These are phyloP conservation scores for Acipenser transmontanus DNA, from an alignment of 2,797 vertebrate species.

Conservation along the genomic window DNA sequence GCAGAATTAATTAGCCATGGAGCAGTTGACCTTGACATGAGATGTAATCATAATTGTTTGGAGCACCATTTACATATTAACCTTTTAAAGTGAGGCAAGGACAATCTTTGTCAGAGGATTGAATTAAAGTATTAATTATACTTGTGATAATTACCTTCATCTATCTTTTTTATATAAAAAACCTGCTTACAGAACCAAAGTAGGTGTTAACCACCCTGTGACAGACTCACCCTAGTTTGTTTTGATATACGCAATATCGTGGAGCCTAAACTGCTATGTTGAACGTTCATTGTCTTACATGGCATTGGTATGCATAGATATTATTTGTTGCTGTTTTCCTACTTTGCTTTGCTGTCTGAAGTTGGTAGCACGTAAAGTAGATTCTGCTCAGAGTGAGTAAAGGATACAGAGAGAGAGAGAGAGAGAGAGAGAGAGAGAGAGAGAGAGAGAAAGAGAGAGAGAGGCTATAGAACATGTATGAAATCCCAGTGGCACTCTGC, in stretches of 20 bases:
- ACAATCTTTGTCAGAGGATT: neutral
- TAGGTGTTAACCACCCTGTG: too few species aligned
- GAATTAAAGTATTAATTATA: slow-evolving; percentile 15
- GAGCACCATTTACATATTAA: slow-evolving; percentile 17
- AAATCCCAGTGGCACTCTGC: slow-evolving; percentile 7
- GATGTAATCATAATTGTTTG: neutral
- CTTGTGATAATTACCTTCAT: slow-evolving; percentile 15
- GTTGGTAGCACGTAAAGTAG: too few species aligned
- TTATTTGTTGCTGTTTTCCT: too few species aligned
- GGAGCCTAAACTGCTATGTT: too few species aligned
- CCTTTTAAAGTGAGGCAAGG: slow-evolving; percentile 12
- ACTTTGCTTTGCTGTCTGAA: neutral
- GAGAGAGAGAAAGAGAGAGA: neutral
- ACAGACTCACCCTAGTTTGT: too few species aligned
- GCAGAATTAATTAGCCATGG: slow-evolving; percentile 15
- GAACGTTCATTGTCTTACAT: too few species aligned
- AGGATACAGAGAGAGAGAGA: too few species aligned
- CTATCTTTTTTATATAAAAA: slow-evolving; percentile 15
- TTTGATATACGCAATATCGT: too few species aligned
- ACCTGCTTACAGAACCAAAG: too few species aligned
- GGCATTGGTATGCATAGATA: too few species aligned
- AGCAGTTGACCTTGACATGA: neutral
- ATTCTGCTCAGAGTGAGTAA: too few species aligned
- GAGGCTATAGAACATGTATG: neutral
- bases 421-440: too few species aligned